Evolutionary conservation across 2,888 invertebrate species (phyloP).

Genomic region (Archips crataeganus): DNA sequence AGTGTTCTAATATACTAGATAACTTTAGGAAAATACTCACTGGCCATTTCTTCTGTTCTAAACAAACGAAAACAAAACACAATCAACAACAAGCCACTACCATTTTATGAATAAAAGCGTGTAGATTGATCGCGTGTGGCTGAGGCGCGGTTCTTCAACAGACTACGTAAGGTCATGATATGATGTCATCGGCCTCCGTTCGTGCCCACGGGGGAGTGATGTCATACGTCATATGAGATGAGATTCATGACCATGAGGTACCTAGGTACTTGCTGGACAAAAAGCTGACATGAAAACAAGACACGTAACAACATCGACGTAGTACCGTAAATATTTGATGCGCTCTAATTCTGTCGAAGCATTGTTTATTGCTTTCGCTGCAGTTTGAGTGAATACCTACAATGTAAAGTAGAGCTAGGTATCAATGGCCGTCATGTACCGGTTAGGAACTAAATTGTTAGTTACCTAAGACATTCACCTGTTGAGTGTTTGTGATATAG

Average conservation of each 20-base stretch:
- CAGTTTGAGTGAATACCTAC: not conserved
- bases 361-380: not conserved
- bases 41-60: slow-evolving; percentile 18
- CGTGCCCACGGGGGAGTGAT: slow-evolving; percentile 31
- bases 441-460: not conserved
- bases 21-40: slow-evolving; percentile 26
- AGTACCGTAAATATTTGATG: not conserved
- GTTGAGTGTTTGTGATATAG: no score
- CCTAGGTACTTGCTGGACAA: not conserved
- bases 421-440: not conserved
- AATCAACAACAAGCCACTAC: not conserved
- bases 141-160: slow-evolving; percentile 20
- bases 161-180: slow-evolving; percentile 27
- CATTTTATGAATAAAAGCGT: not conserved
- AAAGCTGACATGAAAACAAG: not conserved
- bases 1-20: no score
- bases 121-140: not conserved
- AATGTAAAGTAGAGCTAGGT: not conserved
- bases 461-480: no score
- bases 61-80: not conserved
- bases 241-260: not conserved
- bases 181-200: slow-evolving; percentile 37
- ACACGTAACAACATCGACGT: not conserved
- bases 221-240: slow-evolving; percentile 23
- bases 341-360: slow-evolving; percentile 1